Conservation (phyloP, 2,888 invertebrate species). For the Poecilus cupreus region DNA sequence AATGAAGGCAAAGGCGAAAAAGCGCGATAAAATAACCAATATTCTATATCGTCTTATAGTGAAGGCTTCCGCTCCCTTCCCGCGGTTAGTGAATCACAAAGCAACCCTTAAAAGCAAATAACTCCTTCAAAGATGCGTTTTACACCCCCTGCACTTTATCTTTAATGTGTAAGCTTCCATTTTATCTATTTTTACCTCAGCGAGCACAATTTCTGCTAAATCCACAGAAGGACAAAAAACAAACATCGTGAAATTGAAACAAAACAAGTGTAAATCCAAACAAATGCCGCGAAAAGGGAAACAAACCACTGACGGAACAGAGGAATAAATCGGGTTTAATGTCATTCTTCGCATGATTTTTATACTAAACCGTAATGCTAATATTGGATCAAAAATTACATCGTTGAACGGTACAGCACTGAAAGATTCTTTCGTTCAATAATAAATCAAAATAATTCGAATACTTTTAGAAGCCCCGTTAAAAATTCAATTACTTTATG, state of each 20-base stretch:
- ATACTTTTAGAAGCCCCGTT: too few species aligned
- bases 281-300: neutral
- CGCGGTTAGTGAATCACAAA: neutral
- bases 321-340: neutral
- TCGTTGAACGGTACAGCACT: too few species aligned
- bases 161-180: neutral
- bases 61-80: too few species aligned
- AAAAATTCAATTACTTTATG: neutral
- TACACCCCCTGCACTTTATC: too few species aligned
- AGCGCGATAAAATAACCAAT: too few species aligned
- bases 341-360: neutral
- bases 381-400: too few species aligned
- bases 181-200: neutral
- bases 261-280: constrained; percentile 9
- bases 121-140: too few species aligned
- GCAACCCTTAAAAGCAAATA: neutral
- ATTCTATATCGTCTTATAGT: too few species aligned
- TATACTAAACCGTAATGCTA: too few species aligned
- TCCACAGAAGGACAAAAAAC: neutral
- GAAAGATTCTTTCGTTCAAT: too few species aligned
- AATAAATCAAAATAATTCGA: too few species aligned
- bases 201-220: neutral
- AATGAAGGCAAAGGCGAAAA: too few species aligned
- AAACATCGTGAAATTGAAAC: constrained; percentile 11
- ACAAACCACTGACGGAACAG: neutral